phyloP scores from a whole-genome alignment of 2,113 vertebrate species.

The Dasyornis broadbenti region DNA sequence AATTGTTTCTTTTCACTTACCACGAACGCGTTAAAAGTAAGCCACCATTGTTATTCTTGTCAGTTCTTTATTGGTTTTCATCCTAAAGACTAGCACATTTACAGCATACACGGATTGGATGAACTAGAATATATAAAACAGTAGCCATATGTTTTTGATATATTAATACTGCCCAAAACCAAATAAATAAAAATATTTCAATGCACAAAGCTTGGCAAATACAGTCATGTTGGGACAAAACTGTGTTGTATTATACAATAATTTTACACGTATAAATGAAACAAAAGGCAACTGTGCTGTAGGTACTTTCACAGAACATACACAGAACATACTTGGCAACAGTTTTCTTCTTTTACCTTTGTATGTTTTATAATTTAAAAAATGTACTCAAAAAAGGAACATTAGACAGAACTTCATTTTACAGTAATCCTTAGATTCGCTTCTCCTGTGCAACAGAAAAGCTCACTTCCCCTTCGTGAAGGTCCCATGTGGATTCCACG shows the following conservation, averaged over 20 bases:
- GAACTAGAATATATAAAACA: conserved; percentile 79
- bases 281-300: conserved; percentile 71
- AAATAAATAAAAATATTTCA: conserved; percentile 82
- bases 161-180: conserved; percentile 78
- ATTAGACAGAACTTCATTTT: conserved; percentile 25
- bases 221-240: conserved; percentile 64
- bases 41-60: conserved; percentile 30
- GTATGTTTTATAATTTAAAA: conserved; percentile 17
- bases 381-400: conserved; percentile 18
- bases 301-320: conserved; percentile 64
- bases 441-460: conserved; percentile 22
- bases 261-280: conserved; percentile 72
- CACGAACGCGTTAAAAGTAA: not conserved
- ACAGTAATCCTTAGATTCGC: not conserved
- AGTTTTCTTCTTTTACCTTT: conserved; percentile 25
- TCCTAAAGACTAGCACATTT: conserved; percentile 80
- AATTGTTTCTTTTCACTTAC: not conserved
- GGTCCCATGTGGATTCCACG: not conserved
- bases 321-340: conserved; percentile 38
- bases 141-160: conserved; percentile 72
- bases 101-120: conserved; percentile 76
- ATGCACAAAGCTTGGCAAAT: conserved; percentile 72
- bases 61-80: conserved; percentile 77
- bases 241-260: conserved; percentile 64
- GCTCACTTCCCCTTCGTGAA: not conserved